Evolutionary conservation across 1,140 invertebrate genomes (phyloP).

Genomic region (Diabrotica virgifera): DNA sequence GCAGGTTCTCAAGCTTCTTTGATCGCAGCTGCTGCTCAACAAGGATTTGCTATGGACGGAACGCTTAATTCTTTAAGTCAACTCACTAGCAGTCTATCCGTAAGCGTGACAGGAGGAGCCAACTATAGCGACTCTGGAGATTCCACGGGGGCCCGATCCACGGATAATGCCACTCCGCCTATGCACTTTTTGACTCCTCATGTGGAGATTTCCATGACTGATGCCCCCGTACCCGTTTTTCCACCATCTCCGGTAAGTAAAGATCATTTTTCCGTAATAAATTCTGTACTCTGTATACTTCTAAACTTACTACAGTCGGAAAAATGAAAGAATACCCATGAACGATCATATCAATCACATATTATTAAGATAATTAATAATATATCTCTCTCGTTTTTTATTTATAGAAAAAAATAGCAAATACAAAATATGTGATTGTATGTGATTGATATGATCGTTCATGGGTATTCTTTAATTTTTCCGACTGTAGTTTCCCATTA

Average conservation of each 20-base stretch:
- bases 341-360: too few relatives aligned
- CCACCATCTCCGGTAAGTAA: constrained; percentile 47
- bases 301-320: too few relatives aligned
- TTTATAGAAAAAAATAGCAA: too few relatives aligned
- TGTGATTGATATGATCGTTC: too few relatives aligned
- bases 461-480: too few relatives aligned
- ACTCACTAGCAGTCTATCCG: constrained; percentile 47
- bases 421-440: too few relatives aligned
- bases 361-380: too few relatives aligned
- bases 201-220: constrained; percentile 84
- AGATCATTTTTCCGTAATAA: too few relatives aligned
- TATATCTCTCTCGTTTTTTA: too few relatives aligned
- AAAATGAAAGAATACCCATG: too few relatives aligned
- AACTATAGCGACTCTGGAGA: constrained; percentile 77
- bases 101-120: constrained; percentile 51
- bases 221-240: constrained; percentile 51
- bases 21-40: constrained; percentile 59
- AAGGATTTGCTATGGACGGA: constrained; percentile 56
- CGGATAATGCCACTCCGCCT: constrained; percentile 79
- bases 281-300: too few relatives aligned
- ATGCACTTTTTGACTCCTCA: constrained; percentile 88
- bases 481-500: too few relatives aligned
- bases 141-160: constrained; percentile 69
- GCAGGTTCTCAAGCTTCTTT: constrained; percentile 67
- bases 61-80: constrained; percentile 55